Base-by-base conservation (phyloP, 2,797 vertebrate genomes). In the Neomorphus geoffroyi region DNA sequence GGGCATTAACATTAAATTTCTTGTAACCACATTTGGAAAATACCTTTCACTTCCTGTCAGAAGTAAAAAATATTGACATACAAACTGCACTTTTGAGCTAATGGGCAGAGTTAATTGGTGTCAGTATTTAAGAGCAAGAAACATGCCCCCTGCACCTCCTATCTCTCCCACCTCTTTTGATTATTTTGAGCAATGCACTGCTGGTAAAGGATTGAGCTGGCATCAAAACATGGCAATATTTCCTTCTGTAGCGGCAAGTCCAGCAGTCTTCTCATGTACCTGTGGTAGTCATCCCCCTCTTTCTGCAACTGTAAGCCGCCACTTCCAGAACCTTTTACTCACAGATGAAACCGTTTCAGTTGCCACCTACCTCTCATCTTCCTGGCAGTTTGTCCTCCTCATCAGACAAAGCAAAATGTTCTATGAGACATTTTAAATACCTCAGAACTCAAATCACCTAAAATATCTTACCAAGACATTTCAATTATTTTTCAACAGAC, bases 141-240 rank as follows among this genome's bases (percentile, higher is more conserved):
- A 23, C 23, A 45, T 18, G 17, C 2, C 1, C 7, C 19, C 13
- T 58, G 7, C 17, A 58, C 3, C 8, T 3, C 13, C 1, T 28
- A 0, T 30, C 18, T 53, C 13, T 27, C 37, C 27, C 3, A 18
- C 18, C 8, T 51, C 51, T 91, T 91, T 32, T 50, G 17, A 12
- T 5, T 75, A 10, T 61, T 94, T 72, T 84, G 30, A 78, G 10
- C 18, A 86, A n/a, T 21, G 21, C 1, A 83, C 78, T 74, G 4
- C 30, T 56, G 48, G 18, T 35, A 33, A 73, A 80, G 10, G 10
- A 58, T 19, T 26, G 22, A 58, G 27, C 9, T 58, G 39, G 10
- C 6, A 61, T 35, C 56, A 45, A 33, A 80, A 33, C 6, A 16
- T 50, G 21, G 9, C 22, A 80, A 23, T 32, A 61, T 51, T 80